Evolutionary conservation across 2,888 invertebrate genomes (phyloP), one percentile per base, ranked within the genome.

Genomic region (Pseudoips prasinana): DNA sequence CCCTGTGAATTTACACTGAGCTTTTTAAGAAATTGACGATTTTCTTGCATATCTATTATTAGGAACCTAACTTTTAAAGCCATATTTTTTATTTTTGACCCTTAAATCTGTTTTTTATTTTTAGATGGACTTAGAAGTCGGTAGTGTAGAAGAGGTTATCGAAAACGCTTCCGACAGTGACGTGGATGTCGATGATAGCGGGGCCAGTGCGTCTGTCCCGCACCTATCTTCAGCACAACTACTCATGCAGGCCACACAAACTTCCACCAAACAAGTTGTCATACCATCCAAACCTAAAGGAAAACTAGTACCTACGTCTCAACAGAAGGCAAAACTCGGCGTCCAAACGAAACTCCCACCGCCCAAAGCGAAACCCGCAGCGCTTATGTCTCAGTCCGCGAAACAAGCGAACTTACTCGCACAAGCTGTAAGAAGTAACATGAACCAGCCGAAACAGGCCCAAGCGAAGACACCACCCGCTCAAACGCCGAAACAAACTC

Each of bases 141-240:
- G 53, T 1, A 66, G 58, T 7, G 40, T 67, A 0, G 86, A 85
- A 28, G 85, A 84, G 39, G 56, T 72, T 1, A 46, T 66, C 1
- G 80, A 82, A 22, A 57, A 57, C 18, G 84, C 74, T 0, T 86
- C 86, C 0, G 87, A 88, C 50, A 86, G 83, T 28, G 88, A 88
- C 54, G 86, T 88, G 0, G 88, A 87, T 40, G 84, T 86, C 0
- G 86, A 86, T 41, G 86, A 85, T 39, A 76, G 68, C 9, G 60
- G 67, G 1, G 41, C 56, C 0, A 47, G 68, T 0, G 10, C 71
- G 0, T 31, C 68, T 1, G 41, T 57, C 1, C 64, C 75, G 0
- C 75, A 72, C 8, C 61, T 84, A 0, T 83, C 86, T 0, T 84
- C 81, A 1, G 86, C 87, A 0, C 85, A 85, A 30, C 69, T 86